Base-by-base conservation (phyloP, 2,888 invertebrate species). In the Dryocosmus kuriphilus region DNA sequence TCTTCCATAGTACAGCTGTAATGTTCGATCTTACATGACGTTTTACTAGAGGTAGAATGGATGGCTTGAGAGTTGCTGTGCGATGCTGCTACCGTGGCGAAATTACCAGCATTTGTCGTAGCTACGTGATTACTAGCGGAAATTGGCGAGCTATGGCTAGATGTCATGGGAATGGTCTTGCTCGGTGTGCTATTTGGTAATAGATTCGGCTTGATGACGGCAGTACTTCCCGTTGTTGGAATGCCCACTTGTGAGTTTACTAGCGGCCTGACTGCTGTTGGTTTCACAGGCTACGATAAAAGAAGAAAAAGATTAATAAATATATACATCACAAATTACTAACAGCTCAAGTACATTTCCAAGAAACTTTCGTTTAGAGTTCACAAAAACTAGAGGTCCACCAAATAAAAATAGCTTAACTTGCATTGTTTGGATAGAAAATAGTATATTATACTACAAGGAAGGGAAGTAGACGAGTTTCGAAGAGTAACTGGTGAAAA, bases 221-320 rank as follows among this genome's bases (percentile, higher is more conserved):
- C 92, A 90, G 92, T 93, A 89, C 91, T 93, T 90, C 92, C 93
- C 88, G 92, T 88, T 82, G 91, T 92, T 89, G 92, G 92, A 93
- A 94, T 92, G 95, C 95, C 92, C 95, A 94, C 92, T 91, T 91
- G 91, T 79, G 90, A 90, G 88, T 90, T 91, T 81, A 91, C 73
- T 85, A 91, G 83, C 79, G 91, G 90, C 86, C 93, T 92, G 87
- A 97, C 95, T 85, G 97, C 96, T 90, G 95, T 95, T 82, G 97
- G 97, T 93, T 97, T 97, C 86, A 97, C 95, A 92, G 96, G 96
- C 96, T 97, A 93, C 78, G 84, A 87, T 82, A 77, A 80, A 75
- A 55, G 24, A 35, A 74, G 11, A 35, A 24, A 11, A 55, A 60
- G 2, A 67, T 74, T 57, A 14, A 19, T 75, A 75, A 46, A 22